Conservation (phyloP, 2,113 vertebrate species). For the Aleadryas rufinucha region DNA sequence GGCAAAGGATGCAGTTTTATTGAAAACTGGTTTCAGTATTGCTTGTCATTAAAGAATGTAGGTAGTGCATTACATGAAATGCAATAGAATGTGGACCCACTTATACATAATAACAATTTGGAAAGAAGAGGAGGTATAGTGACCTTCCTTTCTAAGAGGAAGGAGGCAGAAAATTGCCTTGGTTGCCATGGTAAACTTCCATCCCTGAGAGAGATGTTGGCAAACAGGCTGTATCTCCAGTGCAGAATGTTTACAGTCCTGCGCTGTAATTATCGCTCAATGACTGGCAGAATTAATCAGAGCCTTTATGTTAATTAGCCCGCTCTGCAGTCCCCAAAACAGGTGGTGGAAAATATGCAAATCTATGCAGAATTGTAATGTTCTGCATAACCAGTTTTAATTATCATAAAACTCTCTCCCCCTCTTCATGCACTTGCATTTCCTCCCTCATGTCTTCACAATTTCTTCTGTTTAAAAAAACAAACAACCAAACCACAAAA, state of each 20-base stretch:
- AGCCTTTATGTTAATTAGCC: conserved; percentile 97
- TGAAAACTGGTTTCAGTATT: conserved; percentile 57
- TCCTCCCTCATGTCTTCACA: conserved; percentile 51
- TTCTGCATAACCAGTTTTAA: conserved; percentile 91
- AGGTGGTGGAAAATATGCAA: conserved; percentile 99
- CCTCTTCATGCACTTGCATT: conserved; percentile 59
- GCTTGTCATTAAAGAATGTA: conserved; percentile 58
- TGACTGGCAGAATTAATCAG: conserved; percentile 98
- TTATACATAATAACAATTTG: conserved; percentile 65
- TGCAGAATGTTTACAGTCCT: conserved; percentile 83
- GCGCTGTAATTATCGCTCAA: conserved; percentile 82
- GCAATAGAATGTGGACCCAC: conserved; percentile 56
- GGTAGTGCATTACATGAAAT: conserved; percentile 53
- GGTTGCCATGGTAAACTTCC: conserved; percentile 84
- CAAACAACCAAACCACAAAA: background rate
- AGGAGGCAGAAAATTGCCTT: conserved; percentile 76
- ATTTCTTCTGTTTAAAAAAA: conserved; percentile 40
- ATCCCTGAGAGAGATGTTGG: conserved; percentile 81
- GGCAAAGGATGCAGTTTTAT: conserved; percentile 38
- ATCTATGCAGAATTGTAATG: conserved; percentile 98
- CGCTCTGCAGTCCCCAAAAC: conserved; percentile 93
- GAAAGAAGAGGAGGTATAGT: conserved; percentile 67
- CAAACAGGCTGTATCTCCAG: conserved; percentile 81
- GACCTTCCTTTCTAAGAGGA: conserved; percentile 77
- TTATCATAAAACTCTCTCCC: conserved; percentile 85